Percentiles rank a stretch among this genome's conserved stretches.
These are phyloP conservation scores for Eretmocerus hayati DNA, from an alignment of 2,888 invertebrate species.

Conservation along the genomic window DNA sequence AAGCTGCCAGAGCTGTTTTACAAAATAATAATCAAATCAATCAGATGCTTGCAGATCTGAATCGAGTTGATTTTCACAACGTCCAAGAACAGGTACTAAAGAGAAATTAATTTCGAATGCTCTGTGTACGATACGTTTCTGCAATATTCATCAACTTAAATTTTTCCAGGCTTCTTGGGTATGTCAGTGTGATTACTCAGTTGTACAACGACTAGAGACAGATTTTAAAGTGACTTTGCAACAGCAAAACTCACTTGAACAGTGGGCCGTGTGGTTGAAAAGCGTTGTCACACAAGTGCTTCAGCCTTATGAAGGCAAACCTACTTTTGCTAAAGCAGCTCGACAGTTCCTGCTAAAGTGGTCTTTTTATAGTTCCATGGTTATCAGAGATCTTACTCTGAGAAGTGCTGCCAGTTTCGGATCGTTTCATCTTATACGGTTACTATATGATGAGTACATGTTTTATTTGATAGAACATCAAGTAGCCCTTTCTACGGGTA, in stretches of 20 bases:
- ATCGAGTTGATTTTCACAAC: conserved; percentile 96
- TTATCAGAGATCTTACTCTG: conserved; percentile 93
- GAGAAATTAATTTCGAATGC: no score
- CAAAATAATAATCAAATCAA: conserved; percentile 91
- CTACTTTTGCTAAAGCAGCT: conserved; percentile 77
- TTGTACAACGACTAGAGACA: conserved; percentile 78
- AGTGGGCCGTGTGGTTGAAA: conserved; percentile 98
- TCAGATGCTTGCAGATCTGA: conserved; percentile 94
- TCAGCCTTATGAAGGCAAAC: conserved; percentile 77
- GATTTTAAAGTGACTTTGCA: conserved; percentile 90
- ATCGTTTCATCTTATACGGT: conserved; percentile 93
- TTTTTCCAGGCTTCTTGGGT: conserved; percentile 85
- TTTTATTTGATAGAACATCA: conserved; percentile 96
- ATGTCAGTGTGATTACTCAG: conserved; percentile 85
- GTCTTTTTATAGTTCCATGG: conserved; percentile 98
- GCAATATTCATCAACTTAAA: not conserved
- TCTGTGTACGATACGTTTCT: not conserved
- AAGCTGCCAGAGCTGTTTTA: conserved; percentile 90
- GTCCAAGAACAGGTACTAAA: conserved; percentile 69
- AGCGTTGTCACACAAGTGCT: conserved; percentile 84
- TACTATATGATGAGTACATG: conserved; percentile 99
- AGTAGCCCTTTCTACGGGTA: conserved; percentile 83
- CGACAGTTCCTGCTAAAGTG: conserved; percentile 94
- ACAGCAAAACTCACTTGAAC: conserved; percentile 88
- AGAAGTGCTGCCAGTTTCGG: conserved; percentile 97